A percentile compares a stretch with the other conserved stretches of the same genome.
Evolutionary conservation across 2,888 invertebrate species (phyloP).

Genomic region (Lycocerus yunnanus): DNA sequence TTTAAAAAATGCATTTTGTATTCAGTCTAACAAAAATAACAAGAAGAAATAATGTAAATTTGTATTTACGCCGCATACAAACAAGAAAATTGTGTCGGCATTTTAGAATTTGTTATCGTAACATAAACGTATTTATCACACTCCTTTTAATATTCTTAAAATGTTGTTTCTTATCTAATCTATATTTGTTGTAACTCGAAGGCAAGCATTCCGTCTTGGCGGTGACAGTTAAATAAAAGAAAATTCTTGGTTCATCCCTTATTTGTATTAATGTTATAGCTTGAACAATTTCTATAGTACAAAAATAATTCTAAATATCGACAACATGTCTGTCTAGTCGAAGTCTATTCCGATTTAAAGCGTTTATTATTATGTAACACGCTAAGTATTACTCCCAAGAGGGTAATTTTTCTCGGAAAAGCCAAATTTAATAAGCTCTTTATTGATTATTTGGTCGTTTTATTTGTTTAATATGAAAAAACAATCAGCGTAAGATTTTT

Average conservation of each 20-base stretch:
- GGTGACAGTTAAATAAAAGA: not conserved
- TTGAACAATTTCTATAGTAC: not conserved
- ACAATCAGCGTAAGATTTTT: not conserved
- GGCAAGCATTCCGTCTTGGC: slow-evolving; percentile 3
- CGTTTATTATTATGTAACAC: not conserved
- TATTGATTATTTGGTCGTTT: not conserved
- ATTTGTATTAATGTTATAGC: not conserved
- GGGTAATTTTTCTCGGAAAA: not conserved
- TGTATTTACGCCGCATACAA: not conserved
- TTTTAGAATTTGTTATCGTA: slow-evolving; percentile 16
- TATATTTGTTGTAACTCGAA: slow-evolving; percentile 7
- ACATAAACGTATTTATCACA: slow-evolving; percentile 7
- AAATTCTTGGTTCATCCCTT: not conserved
- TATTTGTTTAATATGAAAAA: not conserved
- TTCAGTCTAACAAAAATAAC: not conserved
- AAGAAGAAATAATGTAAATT: not conserved
- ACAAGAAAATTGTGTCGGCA: slow-evolving; percentile 9
- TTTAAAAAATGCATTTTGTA: not conserved
- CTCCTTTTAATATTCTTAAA: slow-evolving; percentile 13
- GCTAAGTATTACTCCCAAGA: not conserved
- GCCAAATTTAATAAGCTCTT: not conserved
- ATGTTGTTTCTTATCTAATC: slow-evolving; percentile 12
- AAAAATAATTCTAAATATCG: not conserved
- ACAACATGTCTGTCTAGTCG: not conserved
- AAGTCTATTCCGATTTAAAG: not conserved